Conservation (phyloP, 2,888 invertebrate species). For the Xestia sexstrigata region DNA sequence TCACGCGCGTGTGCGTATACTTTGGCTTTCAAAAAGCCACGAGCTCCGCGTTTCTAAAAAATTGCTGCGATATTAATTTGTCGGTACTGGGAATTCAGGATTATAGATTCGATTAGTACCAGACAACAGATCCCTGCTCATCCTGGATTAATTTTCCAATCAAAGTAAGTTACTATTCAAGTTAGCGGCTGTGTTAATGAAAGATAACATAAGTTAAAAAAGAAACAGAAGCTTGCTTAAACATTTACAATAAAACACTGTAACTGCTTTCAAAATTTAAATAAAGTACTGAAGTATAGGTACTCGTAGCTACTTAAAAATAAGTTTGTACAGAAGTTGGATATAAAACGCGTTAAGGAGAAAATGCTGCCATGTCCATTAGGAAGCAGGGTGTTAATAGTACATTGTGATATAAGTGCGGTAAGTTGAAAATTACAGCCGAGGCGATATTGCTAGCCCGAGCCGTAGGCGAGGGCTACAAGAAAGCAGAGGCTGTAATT, state of each 20-base stretch:
- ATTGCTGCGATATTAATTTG: background rate
- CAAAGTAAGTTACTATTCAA: background rate
- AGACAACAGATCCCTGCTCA: background rate
- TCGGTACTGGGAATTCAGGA: background rate
- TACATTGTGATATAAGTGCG: too few species aligned
- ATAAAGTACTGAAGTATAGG: background rate
- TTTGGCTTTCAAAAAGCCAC: too few species aligned
- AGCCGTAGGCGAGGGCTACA: too few species aligned
- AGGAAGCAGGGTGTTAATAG: background rate
- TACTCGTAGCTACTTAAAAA: conserved; percentile 1
- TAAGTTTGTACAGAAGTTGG: background rate
- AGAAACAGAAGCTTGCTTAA: background rate
- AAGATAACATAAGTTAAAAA: background rate
- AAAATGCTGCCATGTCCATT: conserved; percentile 8
- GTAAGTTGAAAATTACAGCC: too few species aligned
- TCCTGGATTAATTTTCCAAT: background rate
- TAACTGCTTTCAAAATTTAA: background rate
- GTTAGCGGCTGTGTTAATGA: background rate
- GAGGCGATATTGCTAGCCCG: too few species aligned
- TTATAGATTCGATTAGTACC: background rate
- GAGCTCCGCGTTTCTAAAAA: background rate
- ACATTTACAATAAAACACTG: background rate
- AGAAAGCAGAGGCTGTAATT: too few species aligned
- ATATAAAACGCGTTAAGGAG: background rate
- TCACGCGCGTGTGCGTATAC: too few species aligned